Conservation (phyloP, 92 coral and sea anemone species). For the Isaurus tuberculatus region DNA sequence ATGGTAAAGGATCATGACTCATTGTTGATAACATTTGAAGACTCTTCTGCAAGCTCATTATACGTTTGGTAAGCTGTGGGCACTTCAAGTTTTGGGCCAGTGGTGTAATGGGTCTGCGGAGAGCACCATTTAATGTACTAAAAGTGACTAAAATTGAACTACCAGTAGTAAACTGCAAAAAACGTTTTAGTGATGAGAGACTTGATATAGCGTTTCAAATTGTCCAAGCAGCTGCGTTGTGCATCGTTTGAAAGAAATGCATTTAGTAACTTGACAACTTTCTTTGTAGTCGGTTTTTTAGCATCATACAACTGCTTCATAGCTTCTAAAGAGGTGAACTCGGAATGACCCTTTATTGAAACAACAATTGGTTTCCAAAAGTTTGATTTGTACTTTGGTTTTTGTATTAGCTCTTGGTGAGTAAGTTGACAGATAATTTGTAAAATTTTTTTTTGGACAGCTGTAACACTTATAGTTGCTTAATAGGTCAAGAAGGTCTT, state of each 20-base stretch:
- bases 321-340: slow-evolving; percentile 35
- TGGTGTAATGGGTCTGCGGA: slow-evolving; percentile 20
- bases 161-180: not conserved
- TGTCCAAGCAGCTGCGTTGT: slow-evolving; percentile 6
- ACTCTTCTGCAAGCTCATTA: slow-evolving; percentile 5
- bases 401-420: slow-evolving; percentile 60
- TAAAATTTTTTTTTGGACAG: slow-evolving; percentile 47
- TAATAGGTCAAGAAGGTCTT: slow-evolving; percentile 58
- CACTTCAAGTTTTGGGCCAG: slow-evolving; percentile 22
- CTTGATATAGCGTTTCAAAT: too few species aligned
- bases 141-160: too few species aligned
- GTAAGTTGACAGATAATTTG: slow-evolving; percentile 36
- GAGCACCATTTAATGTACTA: slow-evolving; percentile 16
- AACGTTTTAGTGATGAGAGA: not conserved
- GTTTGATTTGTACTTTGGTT: slow-evolving; percentile 48
- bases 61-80: slow-evolving; percentile 23
- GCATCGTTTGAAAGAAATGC: not conserved
- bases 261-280: slow-evolving; percentile 11
- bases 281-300: slow-evolving; percentile 43
- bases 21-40: slow-evolving; percentile 6
- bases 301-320: slow-evolving; percentile 22
- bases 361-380: slow-evolving; percentile 48
- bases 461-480: slow-evolving; percentile 58
- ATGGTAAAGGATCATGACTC: slow-evolving; percentile 7
- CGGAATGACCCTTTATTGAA: slow-evolving; percentile 37